Evolutionary conservation across 2,797 vertebrate species (phyloP), one percentile per base, ranked within the genome.

Genomic region (Cynodonichthys magdalenae): DNA sequence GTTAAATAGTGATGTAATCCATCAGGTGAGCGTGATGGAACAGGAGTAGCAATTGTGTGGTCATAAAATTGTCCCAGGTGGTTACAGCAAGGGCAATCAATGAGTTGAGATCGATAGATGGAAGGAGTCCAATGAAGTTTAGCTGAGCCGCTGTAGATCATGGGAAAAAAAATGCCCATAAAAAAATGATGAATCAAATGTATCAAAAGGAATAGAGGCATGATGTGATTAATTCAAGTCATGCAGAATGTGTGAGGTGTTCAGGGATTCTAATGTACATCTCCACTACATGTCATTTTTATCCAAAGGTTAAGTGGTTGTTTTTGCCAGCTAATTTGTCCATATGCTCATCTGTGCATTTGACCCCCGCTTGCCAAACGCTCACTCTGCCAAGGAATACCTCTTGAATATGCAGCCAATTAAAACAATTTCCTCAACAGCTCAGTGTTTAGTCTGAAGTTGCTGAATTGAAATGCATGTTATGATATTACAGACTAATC

Each of bases 291-390:
- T 52, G 75, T 81, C 71, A 82, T 53, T 48, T 53, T n/a, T 83
- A 81, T 81, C 65, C 62, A 82, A 84, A 85, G 87, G 85, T 91
- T 90, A 90, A 89, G 86, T 79, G 78, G 83, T 75, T 77, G 73
- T 78, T 83, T 81, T 81, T 52, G 76, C 75, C 53, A 20, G 71
- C 79, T 88, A 86, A 89, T 87, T 82, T 53, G 14, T 36, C 87
- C 90, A 88, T 88, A 89, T 89, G 86, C 69, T 87, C 75, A 31
- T 69, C 74, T 84, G 76, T 89, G 84, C 83, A 71, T 85, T 70
- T 69, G 82, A 82, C 82, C 81, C 59, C 0, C 6, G 39, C 17
- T n/a, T 52, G 10, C 81, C 87, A 83, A 81, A 81, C 67, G 79
- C 81, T 76, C 53, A 5, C 58, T n/a, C 53, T 72, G 54, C 67